Conservation (phyloP, 1,140 invertebrate genomes). For the Drosophila miranda region DNA sequence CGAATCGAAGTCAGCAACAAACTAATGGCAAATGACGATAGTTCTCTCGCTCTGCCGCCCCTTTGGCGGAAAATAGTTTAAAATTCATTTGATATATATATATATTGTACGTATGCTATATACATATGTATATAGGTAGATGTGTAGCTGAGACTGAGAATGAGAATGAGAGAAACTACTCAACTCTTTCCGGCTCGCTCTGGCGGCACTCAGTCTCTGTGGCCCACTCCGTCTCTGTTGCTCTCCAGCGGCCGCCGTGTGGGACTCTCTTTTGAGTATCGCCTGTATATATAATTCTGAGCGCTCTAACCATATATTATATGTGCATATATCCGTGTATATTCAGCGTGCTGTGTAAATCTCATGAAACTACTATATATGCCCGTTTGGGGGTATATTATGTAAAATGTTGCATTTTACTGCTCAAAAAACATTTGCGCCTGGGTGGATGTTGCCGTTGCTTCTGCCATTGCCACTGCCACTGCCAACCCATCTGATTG, state of each 20-base stretch:
- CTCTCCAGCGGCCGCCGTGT: slow-evolving; percentile 6
- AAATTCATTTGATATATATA: slow-evolving; percentile 70
- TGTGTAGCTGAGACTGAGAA: slow-evolving; percentile 6
- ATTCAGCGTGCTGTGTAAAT: slow-evolving; percentile 46
- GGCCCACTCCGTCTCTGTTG: slow-evolving; percentile 7
- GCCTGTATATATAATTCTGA: slow-evolving; percentile 59
- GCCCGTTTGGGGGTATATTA: slow-evolving; percentile 53
- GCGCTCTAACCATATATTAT: slow-evolving; percentile 60
- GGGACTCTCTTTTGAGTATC: slow-evolving; percentile 24
- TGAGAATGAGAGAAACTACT: slow-evolving; percentile 19
- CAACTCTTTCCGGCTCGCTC: slow-evolving; percentile 1
- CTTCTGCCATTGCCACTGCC: slow-evolving; percentile 23
- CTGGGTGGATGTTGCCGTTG: slow-evolving; percentile 42
- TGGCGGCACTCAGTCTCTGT: neutral
- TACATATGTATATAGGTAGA: neutral
- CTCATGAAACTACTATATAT: slow-evolving; percentile 41
- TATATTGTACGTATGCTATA: slow-evolving; percentile 42
- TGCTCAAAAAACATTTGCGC: slow-evolving; percentile 34
- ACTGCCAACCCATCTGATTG: slow-evolving; percentile 26
- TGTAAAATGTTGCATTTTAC: slow-evolving; percentile 77
- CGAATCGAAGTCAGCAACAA: slow-evolving; percentile 41
- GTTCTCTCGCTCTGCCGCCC: slow-evolving; percentile 40
- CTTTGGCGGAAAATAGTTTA: slow-evolving; percentile 59
- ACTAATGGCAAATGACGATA: slow-evolving; percentile 57
- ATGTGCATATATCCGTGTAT: slow-evolving; percentile 12